Evolutionary conservation across 2,888 invertebrate species (phyloP).

Genomic region (Plebejus anna): DNA sequence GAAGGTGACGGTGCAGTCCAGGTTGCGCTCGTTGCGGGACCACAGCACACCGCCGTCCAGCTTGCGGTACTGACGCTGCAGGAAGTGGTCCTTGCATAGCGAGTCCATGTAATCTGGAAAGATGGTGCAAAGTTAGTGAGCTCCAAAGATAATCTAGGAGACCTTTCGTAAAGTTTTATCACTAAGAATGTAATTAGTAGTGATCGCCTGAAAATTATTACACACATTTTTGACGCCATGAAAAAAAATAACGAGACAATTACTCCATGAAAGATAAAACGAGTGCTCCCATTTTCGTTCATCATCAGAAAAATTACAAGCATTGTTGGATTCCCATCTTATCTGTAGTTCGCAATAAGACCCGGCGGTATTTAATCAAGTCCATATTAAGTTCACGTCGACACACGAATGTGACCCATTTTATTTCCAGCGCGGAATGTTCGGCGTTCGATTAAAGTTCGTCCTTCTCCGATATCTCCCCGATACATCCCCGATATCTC

Average conservation of each 20-base stretch:
- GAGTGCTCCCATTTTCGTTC: neutral
- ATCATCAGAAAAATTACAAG: neutral
- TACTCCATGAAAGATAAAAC: too few relatives aligned
- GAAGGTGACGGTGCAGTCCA: conserved; percentile 95
- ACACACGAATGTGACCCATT: neutral
- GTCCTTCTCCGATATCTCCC: neutral
- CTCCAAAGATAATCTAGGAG: too few relatives aligned
- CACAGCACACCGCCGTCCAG: conserved; percentile 94
- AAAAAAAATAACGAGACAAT: too few relatives aligned
- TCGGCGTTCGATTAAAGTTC: conserved; percentile 10
- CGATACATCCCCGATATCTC: neutral
- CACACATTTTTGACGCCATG: too few relatives aligned
- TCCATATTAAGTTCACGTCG: conserved; percentile 2
- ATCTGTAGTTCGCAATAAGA: conserved; percentile 5
- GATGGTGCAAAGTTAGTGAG: conserved; percentile 32
- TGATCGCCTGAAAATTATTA: too few relatives aligned
- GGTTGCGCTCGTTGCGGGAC: conserved; percentile 93
- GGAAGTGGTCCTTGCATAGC: conserved; percentile 93
- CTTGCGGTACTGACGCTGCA: conserved; percentile 93
- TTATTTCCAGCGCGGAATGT: conserved; percentile 6
- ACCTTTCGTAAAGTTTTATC: too few relatives aligned
- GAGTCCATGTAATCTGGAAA: conserved; percentile 93
- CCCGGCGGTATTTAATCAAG: conserved; percentile 12
- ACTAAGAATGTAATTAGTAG: too few relatives aligned
- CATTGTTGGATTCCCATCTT: neutral